phyloP scores from a whole-genome alignment of 2,797 vertebrate species.

The Crocodylus rhombifer region DNA sequence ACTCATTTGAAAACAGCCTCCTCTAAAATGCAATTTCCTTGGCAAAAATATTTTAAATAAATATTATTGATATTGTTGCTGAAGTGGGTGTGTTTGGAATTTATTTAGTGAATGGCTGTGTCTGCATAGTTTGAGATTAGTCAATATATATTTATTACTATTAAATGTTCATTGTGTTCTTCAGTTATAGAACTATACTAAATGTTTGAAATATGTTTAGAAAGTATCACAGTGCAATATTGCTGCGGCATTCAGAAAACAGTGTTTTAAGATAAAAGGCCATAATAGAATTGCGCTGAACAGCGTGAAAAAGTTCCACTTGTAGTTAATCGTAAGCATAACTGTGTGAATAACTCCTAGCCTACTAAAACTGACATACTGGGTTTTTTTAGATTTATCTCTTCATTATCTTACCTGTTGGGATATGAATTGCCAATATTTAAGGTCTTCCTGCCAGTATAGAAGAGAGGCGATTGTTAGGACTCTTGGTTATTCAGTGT shows the following conservation, averaged over 20 bases:
- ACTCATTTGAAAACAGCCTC: slow-evolving; percentile 70
- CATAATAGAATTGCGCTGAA: neutral
- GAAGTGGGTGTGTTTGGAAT: slow-evolving; percentile 73
- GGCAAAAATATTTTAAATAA: slow-evolving; percentile 86
- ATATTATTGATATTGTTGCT: slow-evolving; percentile 78
- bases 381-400: neutral
- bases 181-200: slow-evolving; percentile 25
- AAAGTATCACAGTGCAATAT: neutral
- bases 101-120: slow-evolving; percentile 50
- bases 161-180: slow-evolving; percentile 41
- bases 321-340: neutral
- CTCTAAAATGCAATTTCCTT: slow-evolving; percentile 72
- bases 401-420: neutral
- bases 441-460: neutral
- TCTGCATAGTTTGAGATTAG: slow-evolving; percentile 5
- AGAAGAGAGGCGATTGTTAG: neutral
- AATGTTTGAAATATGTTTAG: slow-evolving; percentile 35
- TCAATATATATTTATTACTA: slow-evolving; percentile 36
- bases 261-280: neutral
- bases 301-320: neutral
- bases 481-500: neutral
- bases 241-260: neutral
- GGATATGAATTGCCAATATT: neutral
- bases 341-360: neutral
- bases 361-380: neutral